Evolutionary conservation across 2,888 invertebrate genomes (phyloP), one percentile per base, ranked within the genome.

Genomic region (Drosophila neonasuta): DNA sequence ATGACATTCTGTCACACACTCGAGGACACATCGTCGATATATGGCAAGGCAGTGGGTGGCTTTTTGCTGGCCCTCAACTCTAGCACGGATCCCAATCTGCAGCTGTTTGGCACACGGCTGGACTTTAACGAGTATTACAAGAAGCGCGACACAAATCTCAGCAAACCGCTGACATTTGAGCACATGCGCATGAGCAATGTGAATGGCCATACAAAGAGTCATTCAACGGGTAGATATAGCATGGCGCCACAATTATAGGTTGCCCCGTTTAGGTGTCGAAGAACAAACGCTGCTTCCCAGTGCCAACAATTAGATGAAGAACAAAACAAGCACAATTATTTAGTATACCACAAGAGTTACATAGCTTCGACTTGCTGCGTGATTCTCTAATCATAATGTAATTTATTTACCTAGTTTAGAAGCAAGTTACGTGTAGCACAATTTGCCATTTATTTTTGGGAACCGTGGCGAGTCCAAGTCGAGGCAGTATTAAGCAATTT

Each of bases 91-190:
- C 94, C 96, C 74, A 97, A 96, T 77, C 92, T 99, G 13, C 96
- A 97, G 87, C 94, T 97, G 79, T 93, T 99, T 64, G 97, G 97
- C 72, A 97, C 97, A 88, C 94, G 98, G 2, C 92, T 99, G 61
- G 98, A 98, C 92, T 99, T 98, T 91, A 99, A 98, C 90, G 97
- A 97, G 90, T 96, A 96, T 91, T 99, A 99, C 92, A 96, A 97
- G 89, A 94, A 95, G 68, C 94, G 94, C 66, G 95, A 96, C 89
- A 93, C 94, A 72, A 94, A 95, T 80, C 93, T 97, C 58, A 95
- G 95, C 66, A 94, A 93, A 66, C 93, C 93, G 3, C 91, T 94
- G 56, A 94, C 93, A 0, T 94, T 93, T 78, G 93, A 93, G 77
- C 93, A 61, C 29, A 54, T 93, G 90, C 91, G 94, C 30, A 91